Conservation (phyloP, 2,797 vertebrate genomes). For the Bucorvus abyssinicus region DNA sequence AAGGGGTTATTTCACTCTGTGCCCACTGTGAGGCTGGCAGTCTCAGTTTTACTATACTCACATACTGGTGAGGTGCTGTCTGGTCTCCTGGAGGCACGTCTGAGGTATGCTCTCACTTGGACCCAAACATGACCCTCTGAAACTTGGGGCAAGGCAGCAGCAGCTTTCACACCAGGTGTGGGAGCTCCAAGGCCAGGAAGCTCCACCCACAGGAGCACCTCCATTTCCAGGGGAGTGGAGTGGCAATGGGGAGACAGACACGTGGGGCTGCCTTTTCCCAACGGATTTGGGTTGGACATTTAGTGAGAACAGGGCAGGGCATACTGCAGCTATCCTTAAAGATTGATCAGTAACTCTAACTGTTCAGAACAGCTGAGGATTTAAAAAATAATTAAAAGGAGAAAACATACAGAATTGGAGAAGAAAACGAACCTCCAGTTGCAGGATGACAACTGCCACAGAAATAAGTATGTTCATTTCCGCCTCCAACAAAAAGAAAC, state of each 20-base stretch:
- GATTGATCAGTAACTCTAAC: neutral
- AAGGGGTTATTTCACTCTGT: neutral
- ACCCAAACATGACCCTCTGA: neutral
- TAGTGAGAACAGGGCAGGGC: neutral
- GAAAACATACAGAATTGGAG: neutral
- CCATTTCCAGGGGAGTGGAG: neutral
- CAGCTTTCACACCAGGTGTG: neutral
- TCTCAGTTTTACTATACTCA: neutral
- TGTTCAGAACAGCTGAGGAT: neutral
- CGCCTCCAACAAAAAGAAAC: neutral
- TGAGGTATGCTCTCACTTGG: neutral
- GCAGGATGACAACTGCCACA: neutral
- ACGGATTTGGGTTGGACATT: neutral
- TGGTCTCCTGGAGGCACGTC: rapidly evolving
- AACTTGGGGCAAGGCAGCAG: neutral
- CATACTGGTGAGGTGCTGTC: rapidly evolving
- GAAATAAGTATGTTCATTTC: neutral
- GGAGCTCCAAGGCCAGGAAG: neutral
- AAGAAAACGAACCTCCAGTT: neutral
- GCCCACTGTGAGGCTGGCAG: neutral
- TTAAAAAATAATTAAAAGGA: neutral
- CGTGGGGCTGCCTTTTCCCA: neutral
- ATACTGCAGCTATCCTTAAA: neutral
- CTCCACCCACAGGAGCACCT: neutral
- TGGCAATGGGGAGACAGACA: neutral